Evolutionary conservation across 2,113 vertebrate species (phyloP).

Genomic region (Pongo abelii): DNA sequence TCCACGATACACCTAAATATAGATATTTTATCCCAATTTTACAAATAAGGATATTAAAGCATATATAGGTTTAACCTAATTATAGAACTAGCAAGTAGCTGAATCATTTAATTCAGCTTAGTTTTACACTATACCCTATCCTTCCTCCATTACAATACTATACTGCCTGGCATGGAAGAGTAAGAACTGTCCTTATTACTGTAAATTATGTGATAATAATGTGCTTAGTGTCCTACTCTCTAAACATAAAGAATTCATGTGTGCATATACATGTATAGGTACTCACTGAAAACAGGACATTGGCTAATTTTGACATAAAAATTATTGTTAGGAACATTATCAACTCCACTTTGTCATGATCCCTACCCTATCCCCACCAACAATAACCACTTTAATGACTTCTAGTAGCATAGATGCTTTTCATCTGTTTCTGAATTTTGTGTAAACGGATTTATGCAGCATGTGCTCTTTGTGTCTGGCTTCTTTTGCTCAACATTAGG

Average conservation of each 20-base stretch:
- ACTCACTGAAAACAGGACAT: neutral
- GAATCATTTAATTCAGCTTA: neutral
- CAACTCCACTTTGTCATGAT: neutral
- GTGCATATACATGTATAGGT: neutral
- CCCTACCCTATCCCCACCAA: neutral
- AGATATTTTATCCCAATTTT: neutral
- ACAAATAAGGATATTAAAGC: constrained; percentile 37
- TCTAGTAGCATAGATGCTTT: neutral
- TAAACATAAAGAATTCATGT: neutral
- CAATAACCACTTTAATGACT: neutral
- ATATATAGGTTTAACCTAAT: neutral
- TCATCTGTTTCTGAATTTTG: neutral
- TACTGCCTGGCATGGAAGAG: neutral
- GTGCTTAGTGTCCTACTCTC: neutral
- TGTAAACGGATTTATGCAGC: neutral
- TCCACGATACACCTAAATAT: neutral
- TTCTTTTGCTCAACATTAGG: neutral
- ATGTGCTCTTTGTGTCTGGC: neutral
- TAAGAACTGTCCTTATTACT: neutral
- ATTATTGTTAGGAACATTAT: neutral
- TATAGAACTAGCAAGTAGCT: neutral
- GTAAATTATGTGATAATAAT: neutral
- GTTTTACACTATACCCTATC: neutral
- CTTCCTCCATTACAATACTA: neutral
- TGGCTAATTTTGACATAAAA: neutral